Evolutionary conservation across 2,888 invertebrate species (phyloP), one percentile per base, ranked within the genome.

Genomic region (Temnothorax unifasciatus): DNA sequence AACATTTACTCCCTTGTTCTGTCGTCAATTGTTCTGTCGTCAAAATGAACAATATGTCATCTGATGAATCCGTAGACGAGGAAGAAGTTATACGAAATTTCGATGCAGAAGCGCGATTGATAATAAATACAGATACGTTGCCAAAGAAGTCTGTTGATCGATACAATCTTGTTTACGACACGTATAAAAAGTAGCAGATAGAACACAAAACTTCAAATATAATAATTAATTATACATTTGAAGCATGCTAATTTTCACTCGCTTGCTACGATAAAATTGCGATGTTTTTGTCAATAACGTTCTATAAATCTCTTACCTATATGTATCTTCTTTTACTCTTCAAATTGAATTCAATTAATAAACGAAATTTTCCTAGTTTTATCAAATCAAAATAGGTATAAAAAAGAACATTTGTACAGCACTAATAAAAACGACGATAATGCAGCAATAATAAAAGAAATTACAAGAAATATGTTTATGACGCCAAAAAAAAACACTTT

Each of bases 391-490:
- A 34, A 21, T 9, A 13, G 2, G 0, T 63, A 38, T 21, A 59
- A 74, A 74, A 50, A 52, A 76, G 13, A 15, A 77, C 8, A 5
- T 41, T 15, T 54, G 4, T 54, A 52, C 50, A 25, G 25, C 38
- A 52, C 21, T 8, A 29, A 59, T 63, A 34, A 50, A 75, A 38
- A 13, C 29, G 29, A 3, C 29, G 29, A 29, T 29, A 52, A 47
- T 38, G 18, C 50, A 41, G n/a, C 38, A 52, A 34, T 8, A 44
- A 59, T 63, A 34, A 50, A 75, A 38, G 18, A 59, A 15, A 50
- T 52, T 4, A 38, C 9, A 3, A 34, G 5, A 76, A 75, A 25
- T 38, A 66, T 52, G 11, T 34, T 15, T 34, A 15, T 15, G 13
- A 1, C 13, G 1, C 18, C 21, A 25, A 64, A 64, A 59, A 57